These are phyloP conservation scores for Nomada ferruginata DNA, from an alignment of 2,888 invertebrate species.

Conservation along the genomic window DNA sequence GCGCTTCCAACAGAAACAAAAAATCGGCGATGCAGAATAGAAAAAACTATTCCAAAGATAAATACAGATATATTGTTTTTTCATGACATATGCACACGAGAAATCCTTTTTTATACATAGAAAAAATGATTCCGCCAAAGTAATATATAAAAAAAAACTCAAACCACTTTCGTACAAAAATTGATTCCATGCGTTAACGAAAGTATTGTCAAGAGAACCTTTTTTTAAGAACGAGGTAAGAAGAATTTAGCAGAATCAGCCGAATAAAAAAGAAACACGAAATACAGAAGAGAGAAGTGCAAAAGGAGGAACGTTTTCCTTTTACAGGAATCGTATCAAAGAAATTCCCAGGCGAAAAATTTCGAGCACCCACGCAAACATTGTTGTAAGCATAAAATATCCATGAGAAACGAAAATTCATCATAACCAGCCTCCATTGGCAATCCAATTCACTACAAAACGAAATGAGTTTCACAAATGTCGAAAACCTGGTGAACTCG, in stretches of 20 bases:
- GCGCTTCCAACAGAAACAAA: too few relatives aligned
- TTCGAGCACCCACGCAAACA: background rate
- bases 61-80: too few relatives aligned
- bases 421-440: too few relatives aligned
- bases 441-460: background rate
- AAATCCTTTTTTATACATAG: too few relatives aligned
- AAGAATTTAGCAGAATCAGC: background rate
- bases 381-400: background rate
- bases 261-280: background rate
- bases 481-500: slow-evolving; percentile 25
- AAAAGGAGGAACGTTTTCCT: background rate
- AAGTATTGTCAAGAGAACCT: background rate
- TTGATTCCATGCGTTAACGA: background rate
- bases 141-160: background rate
- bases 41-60: too few relatives aligned
- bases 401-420: background rate
- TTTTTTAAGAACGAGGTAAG: background rate
- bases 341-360: background rate
- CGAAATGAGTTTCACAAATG: slow-evolving; percentile 5
- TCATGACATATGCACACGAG: too few relatives aligned
- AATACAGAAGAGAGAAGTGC: background rate
- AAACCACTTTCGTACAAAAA: background rate
- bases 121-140: background rate
- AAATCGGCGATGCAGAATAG: too few relatives aligned
- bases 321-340: background rate